Base-by-base conservation (phyloP, 2,113 vertebrate species). In the Natator depressus region DNA sequence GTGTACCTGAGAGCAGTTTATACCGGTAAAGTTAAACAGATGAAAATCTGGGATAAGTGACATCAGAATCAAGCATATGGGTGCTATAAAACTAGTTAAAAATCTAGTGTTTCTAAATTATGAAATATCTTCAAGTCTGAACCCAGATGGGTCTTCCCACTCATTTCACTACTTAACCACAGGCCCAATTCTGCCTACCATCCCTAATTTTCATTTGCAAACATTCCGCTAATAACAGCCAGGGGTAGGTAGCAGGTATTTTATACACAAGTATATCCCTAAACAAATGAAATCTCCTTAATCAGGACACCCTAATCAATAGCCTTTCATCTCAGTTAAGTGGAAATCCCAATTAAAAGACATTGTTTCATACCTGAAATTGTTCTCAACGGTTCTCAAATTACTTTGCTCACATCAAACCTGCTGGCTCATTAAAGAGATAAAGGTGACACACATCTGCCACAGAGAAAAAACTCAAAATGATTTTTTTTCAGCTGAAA, bases 371-470 rank as follows among this genome's bases (percentile, higher is more conserved):
- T 65, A 2, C 12, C n/a, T 94, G 42, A 91, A 88, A 91, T 35
- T 4, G 4, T 7, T 85, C 0, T 0, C 47, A 47, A 62, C 53
- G 50, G 3, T 81, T 53, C 24, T 65, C 81, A 10, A 1, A 51
- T 25, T 80, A 86, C 90, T 65, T 5, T 80, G 13, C 35, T 3
- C 20, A 80, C 14, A 62, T 3, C 1, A 79, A 78, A 12, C 38
- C 47, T 16, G 35, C 17, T 27, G 47, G 8, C 49, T 88, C 22
- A 81, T 47, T 87, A 54, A 87, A 57, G 9, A 87, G 31, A 49
- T n/a, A 79, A 87, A 89, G 11, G 1, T 1, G 5, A 10, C 1
- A 16, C 2, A 4, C 5, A 38, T 72, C 3, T 84, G 49, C 14
- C 2, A 24, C 13, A 84, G 5, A 1, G 25, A 79, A 76, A 88